These are phyloP conservation scores for Enteromius treurensis DNA, from an alignment of 2,797 vertebrate species.

Conservation along the genomic window DNA sequence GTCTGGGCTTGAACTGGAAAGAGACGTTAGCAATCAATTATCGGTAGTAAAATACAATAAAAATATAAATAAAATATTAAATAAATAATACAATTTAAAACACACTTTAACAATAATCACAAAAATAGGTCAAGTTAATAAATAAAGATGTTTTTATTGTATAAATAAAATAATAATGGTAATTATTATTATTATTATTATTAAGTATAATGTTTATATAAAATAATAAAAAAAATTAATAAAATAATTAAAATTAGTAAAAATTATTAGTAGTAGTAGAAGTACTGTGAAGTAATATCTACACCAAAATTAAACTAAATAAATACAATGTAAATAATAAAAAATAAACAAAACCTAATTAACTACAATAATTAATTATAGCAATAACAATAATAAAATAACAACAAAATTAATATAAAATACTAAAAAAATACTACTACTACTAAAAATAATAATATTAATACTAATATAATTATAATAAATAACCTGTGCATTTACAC, in stretches of 20 bases:
- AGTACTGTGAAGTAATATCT: no score
- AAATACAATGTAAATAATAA: neutral
- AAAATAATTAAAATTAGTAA: neutral
- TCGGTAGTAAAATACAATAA: neutral
- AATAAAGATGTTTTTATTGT: neutral
- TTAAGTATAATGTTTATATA: neutral
- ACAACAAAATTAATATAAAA: neutral
- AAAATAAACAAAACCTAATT: neutral
- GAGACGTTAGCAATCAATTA: neutral
- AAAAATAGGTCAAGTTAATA: neutral
- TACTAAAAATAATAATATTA: neutral
- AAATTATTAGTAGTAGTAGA: no score
- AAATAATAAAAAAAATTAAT: neutral
- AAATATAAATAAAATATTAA: neutral
- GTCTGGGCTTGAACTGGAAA: neutral
- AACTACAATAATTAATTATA: neutral
- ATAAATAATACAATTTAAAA: neutral
- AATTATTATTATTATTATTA: no score
- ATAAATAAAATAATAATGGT: neutral
- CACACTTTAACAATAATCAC: neutral
- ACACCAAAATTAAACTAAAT: neutral
- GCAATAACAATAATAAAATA: neutral
- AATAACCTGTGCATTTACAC: neutral
- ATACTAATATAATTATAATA: neutral
- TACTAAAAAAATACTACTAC: neutral